Percentiles rank a stretch among this genome's conserved stretches.
Conservation (phyloP, 2,888 invertebrate species). For the Ptychoptera albimana region DNA sequence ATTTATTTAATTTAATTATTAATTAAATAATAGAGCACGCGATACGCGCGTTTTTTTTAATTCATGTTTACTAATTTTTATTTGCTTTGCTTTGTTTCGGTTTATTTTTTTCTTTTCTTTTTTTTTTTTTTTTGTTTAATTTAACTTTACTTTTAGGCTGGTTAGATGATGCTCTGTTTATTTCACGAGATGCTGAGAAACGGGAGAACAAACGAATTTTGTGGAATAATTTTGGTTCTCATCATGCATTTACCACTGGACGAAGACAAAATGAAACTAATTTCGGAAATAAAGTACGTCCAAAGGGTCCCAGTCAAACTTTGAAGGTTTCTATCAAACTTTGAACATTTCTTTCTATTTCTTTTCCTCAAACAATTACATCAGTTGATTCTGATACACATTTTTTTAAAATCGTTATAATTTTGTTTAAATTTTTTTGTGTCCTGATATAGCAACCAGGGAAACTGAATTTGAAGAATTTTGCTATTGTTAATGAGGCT, state of each 20-base stretch:
- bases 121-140: constrained; percentile 2
- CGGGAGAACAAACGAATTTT: constrained; percentile 27
- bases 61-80: not conserved
- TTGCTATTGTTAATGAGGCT: constrained; percentile 75
- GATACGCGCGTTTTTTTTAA: constrained; percentile 1
- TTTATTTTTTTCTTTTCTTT: not conserved
- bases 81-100: not conserved
- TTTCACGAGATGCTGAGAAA: constrained; percentile 25
- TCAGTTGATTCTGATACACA: not conserved
- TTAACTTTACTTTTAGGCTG: constrained; percentile 28
- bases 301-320: constrained; percentile 51
- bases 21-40: no score
- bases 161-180: constrained; percentile 35
- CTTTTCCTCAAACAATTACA: not conserved
- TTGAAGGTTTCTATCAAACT: constrained; percentile 33
- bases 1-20: constrained; percentile 1
- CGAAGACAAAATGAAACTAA: constrained; percentile 38
- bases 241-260: constrained; percentile 56
- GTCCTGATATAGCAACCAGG: constrained; percentile 55
- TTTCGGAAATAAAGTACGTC: constrained; percentile 37
- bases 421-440: constrained; percentile 5
- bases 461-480: constrained; percentile 78
- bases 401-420: not conserved
- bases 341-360: constrained; percentile 8
- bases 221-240: constrained; percentile 47